Conservation (phyloP, 1,140 invertebrate genomes). For the Papilio glaucus region DNA sequence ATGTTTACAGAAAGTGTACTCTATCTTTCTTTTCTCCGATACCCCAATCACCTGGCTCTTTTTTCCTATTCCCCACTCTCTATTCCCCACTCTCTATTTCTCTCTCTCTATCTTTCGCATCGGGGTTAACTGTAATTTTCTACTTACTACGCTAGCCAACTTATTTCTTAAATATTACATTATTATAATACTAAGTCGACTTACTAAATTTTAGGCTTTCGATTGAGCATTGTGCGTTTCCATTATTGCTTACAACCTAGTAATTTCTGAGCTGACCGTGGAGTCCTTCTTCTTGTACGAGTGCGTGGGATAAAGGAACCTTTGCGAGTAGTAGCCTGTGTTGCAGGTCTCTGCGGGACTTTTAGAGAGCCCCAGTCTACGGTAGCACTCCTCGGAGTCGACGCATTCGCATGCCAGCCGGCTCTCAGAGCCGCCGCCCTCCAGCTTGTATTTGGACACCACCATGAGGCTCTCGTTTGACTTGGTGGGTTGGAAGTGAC, state of each 20-base stretch:
- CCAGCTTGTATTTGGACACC: slow-evolving; percentile 84
- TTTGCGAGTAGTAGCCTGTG: slow-evolving; percentile 81
- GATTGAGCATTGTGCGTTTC: slow-evolving; percentile 50
- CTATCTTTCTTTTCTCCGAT: no score
- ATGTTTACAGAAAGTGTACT: no score
- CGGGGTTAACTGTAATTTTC: slow-evolving; percentile 7
- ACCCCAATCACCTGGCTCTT: no score
- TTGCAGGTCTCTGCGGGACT: slow-evolving; percentile 76
- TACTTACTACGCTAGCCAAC: background rate
- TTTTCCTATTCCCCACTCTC: no score
- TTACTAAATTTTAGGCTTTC: slow-evolving; percentile 42
- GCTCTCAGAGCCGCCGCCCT: slow-evolving; percentile 85
- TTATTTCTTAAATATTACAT: background rate
- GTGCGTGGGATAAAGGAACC: slow-evolving; percentile 77
- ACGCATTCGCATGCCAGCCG: slow-evolving; percentile 88
- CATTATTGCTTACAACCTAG: slow-evolving; percentile 76
- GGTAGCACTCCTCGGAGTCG: slow-evolving; percentile 82
- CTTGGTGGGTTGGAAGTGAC: slow-evolving; percentile 85
- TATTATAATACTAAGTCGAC: background rate
- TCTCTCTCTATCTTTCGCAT: slow-evolving; percentile 13
- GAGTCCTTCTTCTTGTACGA: slow-evolving; percentile 80
- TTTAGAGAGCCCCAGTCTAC: slow-evolving; percentile 68
- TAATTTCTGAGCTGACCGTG: slow-evolving; percentile 84
- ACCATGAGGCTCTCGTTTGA: slow-evolving; percentile 90
- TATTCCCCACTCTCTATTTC: background rate